Evolutionary conservation across 2,888 invertebrate species (phyloP).

Genomic region (Hylaea fasciaria): DNA sequence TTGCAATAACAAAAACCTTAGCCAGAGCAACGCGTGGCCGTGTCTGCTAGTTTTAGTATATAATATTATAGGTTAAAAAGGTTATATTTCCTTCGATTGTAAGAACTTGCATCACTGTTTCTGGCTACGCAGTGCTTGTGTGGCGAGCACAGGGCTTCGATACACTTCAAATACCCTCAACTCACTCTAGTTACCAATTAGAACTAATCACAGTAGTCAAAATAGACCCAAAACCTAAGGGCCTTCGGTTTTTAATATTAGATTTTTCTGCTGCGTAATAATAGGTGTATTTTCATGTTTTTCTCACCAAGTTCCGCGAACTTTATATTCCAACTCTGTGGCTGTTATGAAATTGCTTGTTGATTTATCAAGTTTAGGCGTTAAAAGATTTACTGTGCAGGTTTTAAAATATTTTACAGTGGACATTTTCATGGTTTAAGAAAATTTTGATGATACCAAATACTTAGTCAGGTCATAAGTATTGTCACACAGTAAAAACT

Average conservation of each 20-base stretch:
- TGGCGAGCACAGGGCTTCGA: conserved; percentile 39
- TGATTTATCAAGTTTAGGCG: background rate
- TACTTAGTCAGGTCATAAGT: too few relatives aligned
- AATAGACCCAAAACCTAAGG: conserved; percentile 18
- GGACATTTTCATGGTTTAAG: too few relatives aligned
- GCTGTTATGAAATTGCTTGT: background rate
- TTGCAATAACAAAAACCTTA: too few relatives aligned
- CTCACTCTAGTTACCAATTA: conserved; percentile 22
- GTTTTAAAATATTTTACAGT: too few relatives aligned
- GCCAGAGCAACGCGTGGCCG: too few relatives aligned
- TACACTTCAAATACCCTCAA: conserved; percentile 59
- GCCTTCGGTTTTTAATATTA: conserved; percentile 41
- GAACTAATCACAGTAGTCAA: background rate
- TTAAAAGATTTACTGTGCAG: background rate
- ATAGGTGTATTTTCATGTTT: conserved; percentile 32
- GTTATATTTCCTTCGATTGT: too few relatives aligned
- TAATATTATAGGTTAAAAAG: too few relatives aligned
- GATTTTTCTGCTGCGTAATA: conserved; percentile 23
- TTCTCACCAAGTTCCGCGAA: conserved; percentile 14
- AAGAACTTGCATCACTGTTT: too few relatives aligned
- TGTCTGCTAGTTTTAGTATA: too few relatives aligned
- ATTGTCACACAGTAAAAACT: too few relatives aligned
- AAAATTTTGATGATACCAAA: too few relatives aligned
- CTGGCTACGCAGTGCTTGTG: background rate
- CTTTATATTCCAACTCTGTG: conserved; percentile 2